Evolutionary conservation across 1,140 invertebrate species (phyloP), one percentile per base, ranked within the genome.

Genomic region (Andricus grossulariae): DNA sequence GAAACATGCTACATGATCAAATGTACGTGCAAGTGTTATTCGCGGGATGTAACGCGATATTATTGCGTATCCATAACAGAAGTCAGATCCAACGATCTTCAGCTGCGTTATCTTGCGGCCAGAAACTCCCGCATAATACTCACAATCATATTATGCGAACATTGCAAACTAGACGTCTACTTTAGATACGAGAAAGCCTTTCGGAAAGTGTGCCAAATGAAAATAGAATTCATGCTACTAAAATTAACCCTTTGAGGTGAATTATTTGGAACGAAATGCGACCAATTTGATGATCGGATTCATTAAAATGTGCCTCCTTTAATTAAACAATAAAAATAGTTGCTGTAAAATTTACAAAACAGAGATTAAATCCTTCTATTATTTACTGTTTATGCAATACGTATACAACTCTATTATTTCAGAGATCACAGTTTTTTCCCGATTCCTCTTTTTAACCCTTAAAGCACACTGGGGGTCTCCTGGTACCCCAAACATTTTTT

Each of bases 1-100:
- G 21, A 66, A 66, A 66, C 60, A 66, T 66, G 60, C 25, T 39
- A 66, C n/a, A 66, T 16, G 60, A 66, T 66, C 60, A 66, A n/a
- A 12, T 16, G 25, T 66, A 66, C 32, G 60, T 66, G 60, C 60
- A 66, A 66, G 60, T 66, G 60, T 66, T 66, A 66, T 66, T 66
- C 60, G 39, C 32, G 25, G 39, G 39, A 39, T 45, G 60, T 66
- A 66, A 66, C 60, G 13, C 32, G 25, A 66, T 66, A 66, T 66
- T 66, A 66, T 66, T 32, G 60, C 25, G 60, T 66, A 32, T 66
- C 60, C 60, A 66, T 66, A n/a, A n/a, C 25, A 66, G 12, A 66
- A 66, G 21, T 66, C 32, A 32, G 60, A 66, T 16, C 60, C 32
- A 66, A 66, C 60, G 25, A 66, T 66, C 25, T 66, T 66, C 60